Evolutionary conservation across 2,797 vertebrate genomes (phyloP).

Genomic region (Hyperoplus lanceolatus): DNA sequence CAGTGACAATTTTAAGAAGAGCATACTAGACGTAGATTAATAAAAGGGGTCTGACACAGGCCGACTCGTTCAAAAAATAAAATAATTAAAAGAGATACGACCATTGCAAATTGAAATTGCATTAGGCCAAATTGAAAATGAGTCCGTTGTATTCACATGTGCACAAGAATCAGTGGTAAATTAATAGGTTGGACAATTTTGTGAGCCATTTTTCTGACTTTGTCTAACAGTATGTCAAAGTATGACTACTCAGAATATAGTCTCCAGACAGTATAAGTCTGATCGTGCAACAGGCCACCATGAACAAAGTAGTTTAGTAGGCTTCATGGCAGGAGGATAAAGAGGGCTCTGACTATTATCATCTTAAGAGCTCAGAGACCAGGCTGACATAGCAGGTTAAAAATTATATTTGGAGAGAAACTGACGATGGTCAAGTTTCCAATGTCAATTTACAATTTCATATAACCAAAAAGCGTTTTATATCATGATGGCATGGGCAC

Average conservation of each 20-base stretch:
- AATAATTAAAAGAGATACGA: too few relatives aligned
- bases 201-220: not conserved
- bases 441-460: not conserved
- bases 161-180: not conserved
- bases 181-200: not conserved
- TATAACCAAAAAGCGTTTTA: not conserved
- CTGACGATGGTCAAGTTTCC: not conserved
- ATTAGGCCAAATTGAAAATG: not conserved
- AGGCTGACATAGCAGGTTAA: constrained; percentile 26
- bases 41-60: not conserved
- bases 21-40: not conserved
- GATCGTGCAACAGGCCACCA: constrained; percentile 7
- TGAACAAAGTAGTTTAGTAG: constrained; percentile 17
- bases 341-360: constrained; percentile 41
- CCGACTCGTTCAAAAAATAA: not conserved
- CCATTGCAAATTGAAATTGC: too few relatives aligned
- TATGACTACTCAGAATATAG: not conserved
- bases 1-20: not conserved
- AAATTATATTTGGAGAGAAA: constrained; percentile 2
- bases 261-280: not conserved
- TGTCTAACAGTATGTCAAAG: not conserved
- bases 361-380: constrained; percentile 69
- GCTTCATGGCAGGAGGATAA: constrained; percentile 48
- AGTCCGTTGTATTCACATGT: not conserved
- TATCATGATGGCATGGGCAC: not conserved